Percentiles rank a stretch among this genome's conserved stretches.
phyloP scores from a whole-genome alignment of 2,888 invertebrate species.

The Philaethria dido region DNA sequence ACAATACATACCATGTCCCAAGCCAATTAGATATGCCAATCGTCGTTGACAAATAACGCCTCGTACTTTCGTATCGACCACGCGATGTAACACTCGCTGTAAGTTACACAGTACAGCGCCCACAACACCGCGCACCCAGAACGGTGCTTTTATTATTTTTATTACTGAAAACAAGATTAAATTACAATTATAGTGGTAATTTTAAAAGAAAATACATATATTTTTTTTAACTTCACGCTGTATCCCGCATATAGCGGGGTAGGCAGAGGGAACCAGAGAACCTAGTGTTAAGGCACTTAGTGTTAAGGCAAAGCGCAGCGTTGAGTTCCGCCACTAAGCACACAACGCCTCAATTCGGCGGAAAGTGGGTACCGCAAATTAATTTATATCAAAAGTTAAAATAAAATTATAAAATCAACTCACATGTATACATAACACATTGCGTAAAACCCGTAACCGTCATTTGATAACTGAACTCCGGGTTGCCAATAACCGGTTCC shows the following conservation, averaged over 20 bases:
- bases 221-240: too few species aligned
- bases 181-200: background rate
- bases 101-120: conserved; percentile 58
- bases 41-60: conserved; percentile 78
- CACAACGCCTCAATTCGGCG: too few species aligned
- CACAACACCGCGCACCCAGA: conserved; percentile 67
- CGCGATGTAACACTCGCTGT: background rate
- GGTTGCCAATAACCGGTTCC: conserved; percentile 42
- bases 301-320: too few species aligned
- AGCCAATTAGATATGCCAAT: conserved; percentile 82
- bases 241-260: too few species aligned
- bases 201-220: too few species aligned
- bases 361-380: too few species aligned
- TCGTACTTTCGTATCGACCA: conserved; percentile 49
- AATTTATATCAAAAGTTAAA: conserved; percentile 11
- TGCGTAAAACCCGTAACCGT: conserved; percentile 67
- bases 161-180: conserved; percentile 72
- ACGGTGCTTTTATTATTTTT: conserved; percentile 79
- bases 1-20: conserved; percentile 81
- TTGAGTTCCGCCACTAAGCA: too few species aligned
- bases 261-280: too few species aligned
- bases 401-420: conserved; percentile 51
- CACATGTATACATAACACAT: conserved; percentile 75
- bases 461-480: conserved; percentile 50
- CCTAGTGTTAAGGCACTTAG: too few species aligned